A percentile compares a stretch with the other conserved stretches of the same genome.
Conservation (phyloP, 1,140 invertebrate species). For the Papilio xuthus region DNA sequence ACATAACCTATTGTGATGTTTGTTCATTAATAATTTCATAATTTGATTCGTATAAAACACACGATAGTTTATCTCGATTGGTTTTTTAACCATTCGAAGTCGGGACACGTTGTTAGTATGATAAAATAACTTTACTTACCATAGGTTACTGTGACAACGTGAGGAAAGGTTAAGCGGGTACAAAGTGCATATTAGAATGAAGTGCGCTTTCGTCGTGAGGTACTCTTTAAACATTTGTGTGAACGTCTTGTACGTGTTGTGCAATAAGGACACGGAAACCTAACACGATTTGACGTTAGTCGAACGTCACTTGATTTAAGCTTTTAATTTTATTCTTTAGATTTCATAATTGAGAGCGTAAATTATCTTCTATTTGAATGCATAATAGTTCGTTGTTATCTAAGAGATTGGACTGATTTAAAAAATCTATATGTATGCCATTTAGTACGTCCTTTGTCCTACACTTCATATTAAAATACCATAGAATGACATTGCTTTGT, state of each 20-base stretch:
- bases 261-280: slow-evolving; percentile 17
- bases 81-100: neutral
- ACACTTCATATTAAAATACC: too few species aligned
- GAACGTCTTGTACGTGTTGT: neutral
- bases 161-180: slow-evolving; percentile 15
- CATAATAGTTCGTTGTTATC: too few species aligned
- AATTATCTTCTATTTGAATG: too few species aligned
- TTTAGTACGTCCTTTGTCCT: too few species aligned
- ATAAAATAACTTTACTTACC: neutral
- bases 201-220: slow-evolving; percentile 18
- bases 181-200: slow-evolving; percentile 14
- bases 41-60: too few species aligned
- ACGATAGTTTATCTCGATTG: too few species aligned
- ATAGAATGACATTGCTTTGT: neutral
- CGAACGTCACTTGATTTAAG: neutral
- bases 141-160: neutral
- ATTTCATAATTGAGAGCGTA: neutral
- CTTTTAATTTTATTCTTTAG: neutral
- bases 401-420: too few species aligned
- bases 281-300: neutral
- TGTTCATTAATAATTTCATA: too few species aligned
- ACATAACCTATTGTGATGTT: too few species aligned
- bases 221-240: slow-evolving; percentile 21
- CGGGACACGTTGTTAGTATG: neutral
- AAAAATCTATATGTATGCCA: too few species aligned